These are phyloP conservation scores for Natator depressus DNA, from an alignment of 2,113 vertebrate genomes.

Conservation along the genomic window DNA sequence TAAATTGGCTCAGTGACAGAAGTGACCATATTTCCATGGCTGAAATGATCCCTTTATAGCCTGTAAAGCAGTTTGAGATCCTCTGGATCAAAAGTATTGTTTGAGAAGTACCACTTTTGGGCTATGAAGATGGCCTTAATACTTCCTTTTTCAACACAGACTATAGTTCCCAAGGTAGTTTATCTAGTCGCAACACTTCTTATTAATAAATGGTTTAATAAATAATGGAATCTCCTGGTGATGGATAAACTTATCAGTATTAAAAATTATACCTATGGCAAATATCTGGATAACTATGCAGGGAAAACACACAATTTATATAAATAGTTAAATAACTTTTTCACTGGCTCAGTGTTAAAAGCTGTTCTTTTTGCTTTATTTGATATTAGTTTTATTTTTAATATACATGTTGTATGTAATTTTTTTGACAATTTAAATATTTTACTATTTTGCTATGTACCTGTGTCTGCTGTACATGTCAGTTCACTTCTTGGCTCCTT, in stretches of 20 bases:
- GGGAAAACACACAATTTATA: not conserved
- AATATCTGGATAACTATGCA: not conserved
- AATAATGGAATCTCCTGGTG: not conserved
- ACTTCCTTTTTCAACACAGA: not conserved
- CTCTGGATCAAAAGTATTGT: not conserved
- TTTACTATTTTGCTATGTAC: not conserved
- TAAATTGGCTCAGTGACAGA: not conserved
- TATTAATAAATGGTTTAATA: not conserved
- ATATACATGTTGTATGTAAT: not conserved
- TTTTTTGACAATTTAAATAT: not conserved
- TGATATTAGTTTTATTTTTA: not conserved
- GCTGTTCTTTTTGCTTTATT: not conserved
- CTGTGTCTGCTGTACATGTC: not conserved
- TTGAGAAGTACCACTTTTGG: not conserved
- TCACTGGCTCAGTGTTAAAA: not conserved
- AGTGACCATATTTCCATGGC: not conserved
- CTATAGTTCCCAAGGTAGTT: not conserved
- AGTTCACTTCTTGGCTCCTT: too few relatives aligned
- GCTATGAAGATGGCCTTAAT: rapidly evolving
- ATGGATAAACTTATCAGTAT: not conserved
- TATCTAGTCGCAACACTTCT: too few relatives aligned
- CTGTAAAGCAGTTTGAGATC: not conserved
- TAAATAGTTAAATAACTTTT: not conserved
- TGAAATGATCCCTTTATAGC: not conserved
- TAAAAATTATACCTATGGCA: not conserved